Base-by-base conservation (phyloP, 2,888 invertebrate species). In the Disparrhopalites patrizii region DNA sequence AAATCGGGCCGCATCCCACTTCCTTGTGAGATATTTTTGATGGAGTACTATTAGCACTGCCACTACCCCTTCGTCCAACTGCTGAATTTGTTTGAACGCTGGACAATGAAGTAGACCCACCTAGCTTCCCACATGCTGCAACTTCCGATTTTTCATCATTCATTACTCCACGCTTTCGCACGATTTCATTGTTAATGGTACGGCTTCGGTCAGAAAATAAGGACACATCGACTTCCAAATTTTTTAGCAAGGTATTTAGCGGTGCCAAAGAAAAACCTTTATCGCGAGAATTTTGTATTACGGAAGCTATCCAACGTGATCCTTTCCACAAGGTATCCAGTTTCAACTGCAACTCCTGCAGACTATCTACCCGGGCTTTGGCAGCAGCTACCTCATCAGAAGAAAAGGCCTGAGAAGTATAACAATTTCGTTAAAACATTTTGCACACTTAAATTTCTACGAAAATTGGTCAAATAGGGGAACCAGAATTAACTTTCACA, bases 231-330 rank as follows among this genome's bases (percentile, higher is more conserved):
- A 68, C 67, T 8, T 65, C 43, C 52, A 64, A 67, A 40, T 66
- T 68, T 18, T 70, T 67, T 52, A 66, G 54, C 56, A 70, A 60
- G 25, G 71, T 65, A 36, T 67, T 58, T 38, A 70, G 78, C 47
- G 82, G 77, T 25, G 81, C 81, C 23, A 76, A 77, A 64, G 76
- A 76, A 31, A 76, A 73, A 66, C 77, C 76, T 68, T 89, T 86
- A 77, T 97, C 97, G 68, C 98, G 85, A 0, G 97, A 95, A 78
- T 93, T 93, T 0, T 91, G 88, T 62, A 98, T 93, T 5, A 96
- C 88, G 77, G 97, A 95, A 86, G 95, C 91, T 20, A 98, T 84
- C 98, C 98, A 99, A 20, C 99, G 86, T 50, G 93, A 89, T 25
- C 89, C 88, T 77, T 93, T 93, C 98, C 98, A 98, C 3, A 93